Conservation (phyloP, 2,797 vertebrate species). For the Pantherophis vulpinus region DNA sequence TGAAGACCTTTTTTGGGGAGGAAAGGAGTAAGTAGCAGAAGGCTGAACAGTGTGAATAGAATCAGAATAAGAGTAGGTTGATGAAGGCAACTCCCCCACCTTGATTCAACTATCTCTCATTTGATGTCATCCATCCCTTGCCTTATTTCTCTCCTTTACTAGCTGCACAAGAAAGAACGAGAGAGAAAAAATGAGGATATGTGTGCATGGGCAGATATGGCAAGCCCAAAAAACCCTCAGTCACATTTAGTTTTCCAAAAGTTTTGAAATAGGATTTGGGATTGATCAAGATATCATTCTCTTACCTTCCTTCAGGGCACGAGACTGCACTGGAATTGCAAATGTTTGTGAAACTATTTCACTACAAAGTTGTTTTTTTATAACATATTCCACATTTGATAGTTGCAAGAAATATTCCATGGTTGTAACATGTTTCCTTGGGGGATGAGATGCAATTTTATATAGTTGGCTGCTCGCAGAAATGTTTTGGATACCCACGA, state of each 20-base stretch:
- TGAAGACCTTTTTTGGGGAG: background rate
- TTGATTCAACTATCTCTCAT: background rate
- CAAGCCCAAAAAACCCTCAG: background rate
- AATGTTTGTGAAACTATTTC: conserved; percentile 56
- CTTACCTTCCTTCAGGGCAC: conserved; percentile 73
- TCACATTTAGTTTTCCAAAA: background rate
- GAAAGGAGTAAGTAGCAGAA: background rate
- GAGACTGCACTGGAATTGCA: conserved; percentile 17
- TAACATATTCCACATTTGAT: conserved; percentile 58
- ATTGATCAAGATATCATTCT: background rate
- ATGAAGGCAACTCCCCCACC: background rate
- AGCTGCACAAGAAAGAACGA: background rate
- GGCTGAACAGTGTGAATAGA: background rate
- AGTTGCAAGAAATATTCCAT: conserved; percentile 75
- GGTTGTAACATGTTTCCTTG: conserved; percentile 65
- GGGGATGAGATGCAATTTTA: conserved; percentile 77
- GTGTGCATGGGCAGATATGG: background rate
- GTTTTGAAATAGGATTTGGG: background rate
- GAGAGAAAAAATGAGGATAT: background rate
- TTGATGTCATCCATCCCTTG: background rate
- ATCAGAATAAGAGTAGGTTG: background rate
- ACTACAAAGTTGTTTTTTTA: conserved; percentile 75
- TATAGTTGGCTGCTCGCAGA: conserved; percentile 56
- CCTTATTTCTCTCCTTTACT: background rate
- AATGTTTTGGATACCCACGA: conserved; percentile 71